Conservation (phyloP, 2,888 invertebrate species). For the Polymixis lichenea region DNA sequence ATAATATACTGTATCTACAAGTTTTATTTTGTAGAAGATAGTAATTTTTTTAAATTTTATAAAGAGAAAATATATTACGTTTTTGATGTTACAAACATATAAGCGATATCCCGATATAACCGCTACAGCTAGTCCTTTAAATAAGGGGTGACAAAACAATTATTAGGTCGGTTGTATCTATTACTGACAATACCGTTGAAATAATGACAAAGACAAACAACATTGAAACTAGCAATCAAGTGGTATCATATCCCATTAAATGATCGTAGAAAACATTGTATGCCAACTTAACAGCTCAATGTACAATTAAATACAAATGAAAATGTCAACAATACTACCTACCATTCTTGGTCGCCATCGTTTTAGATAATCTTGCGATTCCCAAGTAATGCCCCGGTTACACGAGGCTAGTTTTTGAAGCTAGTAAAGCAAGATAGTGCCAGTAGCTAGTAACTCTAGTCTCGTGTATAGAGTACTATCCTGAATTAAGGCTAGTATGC, state of each 20-base stretch:
- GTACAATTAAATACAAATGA: slow-evolving; percentile 40
- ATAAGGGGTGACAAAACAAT: too few species aligned
- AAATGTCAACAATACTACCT: slow-evolving; percentile 32
- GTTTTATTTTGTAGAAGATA: too few species aligned
- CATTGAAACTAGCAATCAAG: slow-evolving; percentile 32
- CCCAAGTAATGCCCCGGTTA: slow-evolving; percentile 17
- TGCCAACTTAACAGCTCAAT: slow-evolving; percentile 24
- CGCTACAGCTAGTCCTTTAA: too few species aligned
- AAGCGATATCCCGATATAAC: too few species aligned
- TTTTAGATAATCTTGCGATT: slow-evolving; percentile 47
- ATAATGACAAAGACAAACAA: slow-evolving; percentile 2
- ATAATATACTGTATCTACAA: too few species aligned
- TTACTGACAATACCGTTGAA: background rate
- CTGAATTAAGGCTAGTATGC: background rate
- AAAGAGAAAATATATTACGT: too few species aligned
- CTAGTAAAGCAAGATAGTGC: too few species aligned
- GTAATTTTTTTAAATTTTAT: too few species aligned
- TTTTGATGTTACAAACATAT: too few species aligned
- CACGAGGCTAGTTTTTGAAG: too few species aligned
- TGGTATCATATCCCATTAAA: slow-evolving; percentile 21
- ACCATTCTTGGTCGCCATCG: slow-evolving; percentile 15
- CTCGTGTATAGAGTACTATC: background rate
- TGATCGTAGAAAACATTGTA: slow-evolving; percentile 41
- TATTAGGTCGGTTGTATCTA: background rate
- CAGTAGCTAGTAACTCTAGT: background rate